phyloP scores from a whole-genome alignment of 2,888 invertebrate genomes.

The Drosophila rellima region DNA sequence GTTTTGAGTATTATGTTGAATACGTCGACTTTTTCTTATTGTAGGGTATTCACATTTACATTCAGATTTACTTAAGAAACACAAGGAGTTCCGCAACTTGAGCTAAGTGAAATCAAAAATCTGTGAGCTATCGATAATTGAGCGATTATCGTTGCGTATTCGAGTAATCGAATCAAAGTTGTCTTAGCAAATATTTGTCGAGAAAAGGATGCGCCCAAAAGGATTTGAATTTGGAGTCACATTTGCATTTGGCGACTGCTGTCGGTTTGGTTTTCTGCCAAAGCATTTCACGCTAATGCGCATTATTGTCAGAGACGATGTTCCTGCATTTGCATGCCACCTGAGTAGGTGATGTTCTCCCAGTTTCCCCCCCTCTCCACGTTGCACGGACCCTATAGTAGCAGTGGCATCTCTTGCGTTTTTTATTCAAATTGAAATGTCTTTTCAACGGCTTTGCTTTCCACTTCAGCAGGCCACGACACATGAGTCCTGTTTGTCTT shows the following conservation, averaged over 20 bases:
- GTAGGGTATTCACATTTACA: background rate
- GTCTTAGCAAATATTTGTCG: conserved; percentile 42
- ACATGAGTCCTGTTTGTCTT: conserved; percentile 81
- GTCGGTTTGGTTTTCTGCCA: conserved; percentile 51
- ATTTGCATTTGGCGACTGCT: conserved; percentile 23
- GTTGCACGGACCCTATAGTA: background rate
- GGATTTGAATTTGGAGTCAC: background rate
- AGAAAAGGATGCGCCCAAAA: conserved; percentile 21
- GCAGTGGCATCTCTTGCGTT: background rate
- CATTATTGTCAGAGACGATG: conserved; percentile 68
- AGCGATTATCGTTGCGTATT: conserved; percentile 23
- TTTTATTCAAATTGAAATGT: conserved; percentile 75
- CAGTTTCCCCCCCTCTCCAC: background rate
- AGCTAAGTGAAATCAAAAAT: background rate
- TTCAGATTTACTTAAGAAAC: background rate
- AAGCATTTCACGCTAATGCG: conserved; percentile 74
- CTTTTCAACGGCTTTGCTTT: conserved; percentile 80
- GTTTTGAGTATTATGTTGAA: too few species aligned
- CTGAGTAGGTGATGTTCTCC: conserved; percentile 33
- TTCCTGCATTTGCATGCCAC: conserved; percentile 65
- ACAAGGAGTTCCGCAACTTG: background rate
- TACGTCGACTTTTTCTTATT: too few species aligned
- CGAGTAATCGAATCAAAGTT: conserved; percentile 41
- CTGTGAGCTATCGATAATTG: conserved; percentile 33
- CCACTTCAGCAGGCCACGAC: conserved; percentile 77